Base-by-base conservation (phyloP, 2,113 vertebrate species). In the Amazona guildingii region DNA sequence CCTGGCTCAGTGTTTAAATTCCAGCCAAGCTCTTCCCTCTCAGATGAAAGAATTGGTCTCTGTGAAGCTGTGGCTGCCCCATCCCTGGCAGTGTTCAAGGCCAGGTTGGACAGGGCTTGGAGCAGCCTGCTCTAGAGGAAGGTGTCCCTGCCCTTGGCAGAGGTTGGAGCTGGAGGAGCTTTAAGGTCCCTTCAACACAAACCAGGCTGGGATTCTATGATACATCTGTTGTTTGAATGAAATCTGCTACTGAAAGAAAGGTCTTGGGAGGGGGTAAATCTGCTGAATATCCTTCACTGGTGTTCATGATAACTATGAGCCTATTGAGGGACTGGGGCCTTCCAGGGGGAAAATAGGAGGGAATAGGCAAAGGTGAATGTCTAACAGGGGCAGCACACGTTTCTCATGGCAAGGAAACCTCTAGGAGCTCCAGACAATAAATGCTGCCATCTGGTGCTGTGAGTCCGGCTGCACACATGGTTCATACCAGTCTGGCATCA, bases 361-460 rank as follows among this genome's bases (percentile, higher is more conserved):
- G 55, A 88, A 63, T 8, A 73, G 59, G 77, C 28, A 43, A 75
- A 78, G 8, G 83, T 35, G 46, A 46, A 27, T 15, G 14, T 81
- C 16, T 51, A 24, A 14, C 25, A 37, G 9, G 43, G 33, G 83
- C 4, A 79, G 8, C 10, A 51, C 82, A 8, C 2, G 4, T 17
- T 81, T 70, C 31, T 55, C 31, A 18, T 2, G 24, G 81, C 66
- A 67, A 66, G 41, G 44, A 83, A 94, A 46, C 7, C 4, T 81
- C 23, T 4, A 0, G 49, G 67, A 44, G 35, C 31, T 75, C 17
- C 78, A 20, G 49, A 9, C 85, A 96, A 89, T 73, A 81, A 90
- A 91, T 97, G 95, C 95, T 94, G 96, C 96, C 97, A 94, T 72
- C 97, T 97, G 97, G 29, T 96, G 97, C 92, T 46, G 54, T 1